These are phyloP conservation scores for Synodontis membranacea DNA, from an alignment of 2,113 vertebrate species.

Conservation along the genomic window DNA sequence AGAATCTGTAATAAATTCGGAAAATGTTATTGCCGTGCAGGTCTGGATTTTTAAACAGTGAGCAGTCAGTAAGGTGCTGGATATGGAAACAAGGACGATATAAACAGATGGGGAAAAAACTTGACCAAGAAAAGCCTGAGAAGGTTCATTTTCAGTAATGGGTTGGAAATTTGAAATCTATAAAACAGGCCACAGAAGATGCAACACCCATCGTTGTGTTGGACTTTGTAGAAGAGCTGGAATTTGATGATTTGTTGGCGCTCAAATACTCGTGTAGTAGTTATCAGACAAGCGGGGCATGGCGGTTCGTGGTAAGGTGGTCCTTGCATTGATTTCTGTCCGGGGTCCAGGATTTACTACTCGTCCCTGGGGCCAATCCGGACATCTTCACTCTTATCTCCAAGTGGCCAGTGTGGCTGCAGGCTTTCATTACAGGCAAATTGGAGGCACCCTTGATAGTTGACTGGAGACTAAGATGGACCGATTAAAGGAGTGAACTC, in stretches of 20 bases:
- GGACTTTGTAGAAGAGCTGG: background rate
- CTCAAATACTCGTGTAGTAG: background rate
- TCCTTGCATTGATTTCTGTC: background rate
- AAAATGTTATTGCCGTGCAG: background rate
- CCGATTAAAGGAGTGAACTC: background rate
- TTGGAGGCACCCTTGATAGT: background rate
- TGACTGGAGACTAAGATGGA: background rate
- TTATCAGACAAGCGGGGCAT: background rate
- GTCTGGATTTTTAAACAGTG: background rate
- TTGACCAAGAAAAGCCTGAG: background rate
- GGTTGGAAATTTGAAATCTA: background rate
- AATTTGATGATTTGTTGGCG: background rate
- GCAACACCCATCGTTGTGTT: background rate
- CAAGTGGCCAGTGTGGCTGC: background rate
- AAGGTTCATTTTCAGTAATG: background rate
- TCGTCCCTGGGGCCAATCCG: background rate
- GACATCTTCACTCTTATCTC: background rate
- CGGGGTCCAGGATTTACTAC: background rate
- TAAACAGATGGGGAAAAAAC: background rate
- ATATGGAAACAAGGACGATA: background rate
- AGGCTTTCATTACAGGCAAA: slow-evolving; percentile 5
- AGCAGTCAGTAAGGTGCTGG: background rate
- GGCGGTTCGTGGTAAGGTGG: background rate
- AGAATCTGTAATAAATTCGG: background rate
- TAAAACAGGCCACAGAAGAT: background rate